Evolutionary conservation across 1,140 invertebrate species (phyloP).

Genomic region (Caenorhabditis latens): DNA sequence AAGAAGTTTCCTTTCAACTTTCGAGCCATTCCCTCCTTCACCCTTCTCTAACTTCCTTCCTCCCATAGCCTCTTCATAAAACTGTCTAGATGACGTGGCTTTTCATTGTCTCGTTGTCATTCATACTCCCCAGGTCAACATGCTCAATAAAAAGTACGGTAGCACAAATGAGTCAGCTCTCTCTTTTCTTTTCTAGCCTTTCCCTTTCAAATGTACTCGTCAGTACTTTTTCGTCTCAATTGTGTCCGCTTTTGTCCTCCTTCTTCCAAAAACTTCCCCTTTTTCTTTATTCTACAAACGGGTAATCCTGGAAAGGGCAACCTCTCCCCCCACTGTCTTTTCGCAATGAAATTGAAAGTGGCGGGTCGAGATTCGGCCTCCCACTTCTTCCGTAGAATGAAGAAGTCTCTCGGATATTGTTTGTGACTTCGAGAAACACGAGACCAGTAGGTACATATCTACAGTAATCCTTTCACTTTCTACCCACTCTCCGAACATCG

Average conservation of each 20-base stretch:
- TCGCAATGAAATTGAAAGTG: constrained; percentile 48
- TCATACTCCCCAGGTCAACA: not conserved
- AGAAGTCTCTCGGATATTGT: constrained; percentile 49
- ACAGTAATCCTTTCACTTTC: constrained; percentile 56
- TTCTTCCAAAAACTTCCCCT: constrained; percentile 4
- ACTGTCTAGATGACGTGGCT: constrained; percentile 18
- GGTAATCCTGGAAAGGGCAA: constrained; percentile 54
- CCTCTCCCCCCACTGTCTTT: not conserved
- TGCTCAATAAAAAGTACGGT: constrained; percentile 18
- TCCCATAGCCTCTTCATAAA: too few species aligned
- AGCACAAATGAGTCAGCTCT: constrained; percentile 33
- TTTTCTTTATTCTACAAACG: constrained; percentile 47
- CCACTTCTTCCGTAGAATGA: not conserved
- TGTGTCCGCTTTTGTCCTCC: constrained; percentile 26
- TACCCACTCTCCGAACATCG: constrained; percentile 21
- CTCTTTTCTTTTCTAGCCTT: not conserved
- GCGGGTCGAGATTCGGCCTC: constrained; percentile 28
- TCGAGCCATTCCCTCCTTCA: too few species aligned
- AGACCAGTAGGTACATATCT: constrained; percentile 55
- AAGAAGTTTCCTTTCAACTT: too few species aligned
- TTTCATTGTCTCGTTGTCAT: not conserved
- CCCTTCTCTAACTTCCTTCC: too few species aligned
- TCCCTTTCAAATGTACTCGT: constrained; percentile 20
- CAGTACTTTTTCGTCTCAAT: constrained; percentile 25
- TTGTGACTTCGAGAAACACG: constrained; percentile 56